phyloP scores from a whole-genome alignment of 35 echinoderm and acorn worm species.

The Lytechinus variegatus region DNA sequence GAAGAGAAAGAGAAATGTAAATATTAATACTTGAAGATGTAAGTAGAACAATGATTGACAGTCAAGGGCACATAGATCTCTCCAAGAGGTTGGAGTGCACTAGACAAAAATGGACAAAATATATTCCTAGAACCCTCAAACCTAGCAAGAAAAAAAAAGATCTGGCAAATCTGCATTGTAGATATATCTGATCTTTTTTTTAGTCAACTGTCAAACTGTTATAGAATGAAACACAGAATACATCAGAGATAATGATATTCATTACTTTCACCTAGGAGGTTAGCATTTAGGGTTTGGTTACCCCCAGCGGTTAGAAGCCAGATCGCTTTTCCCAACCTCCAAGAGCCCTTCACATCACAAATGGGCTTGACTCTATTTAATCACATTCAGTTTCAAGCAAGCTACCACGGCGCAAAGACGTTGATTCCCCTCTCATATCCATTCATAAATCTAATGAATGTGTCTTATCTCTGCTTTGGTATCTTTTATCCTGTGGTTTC shows the following conservation, averaged over 20 bases:
- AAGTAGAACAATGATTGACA: constrained; percentile 44
- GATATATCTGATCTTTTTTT: background rate
- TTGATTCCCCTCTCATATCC: background rate
- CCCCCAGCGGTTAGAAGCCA: background rate
- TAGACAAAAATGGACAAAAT: constrained; percentile 25
- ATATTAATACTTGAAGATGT: background rate
- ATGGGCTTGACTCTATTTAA: constrained; percentile 3
- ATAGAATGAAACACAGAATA: constrained; percentile 3
- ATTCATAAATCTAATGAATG: background rate
- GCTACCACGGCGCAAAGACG: background rate
- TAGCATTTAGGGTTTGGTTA: constrained; percentile 1
- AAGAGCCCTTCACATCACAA: background rate
- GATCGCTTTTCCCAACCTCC: background rate
- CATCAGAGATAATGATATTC: constrained; percentile 4
- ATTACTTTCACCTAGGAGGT: constrained; percentile 11
- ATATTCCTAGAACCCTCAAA: background rate
- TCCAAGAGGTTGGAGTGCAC: constrained; percentile 16
- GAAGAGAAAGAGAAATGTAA: background rate
- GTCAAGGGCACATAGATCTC: background rate
- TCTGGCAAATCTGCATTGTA: background rate
- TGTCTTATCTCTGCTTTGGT: background rate
- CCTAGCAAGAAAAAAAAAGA: background rate
- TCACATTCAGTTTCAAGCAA: background rate
- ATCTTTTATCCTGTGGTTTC: background rate
- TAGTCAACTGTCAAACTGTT: background rate